Conservation (phyloP, 1,140 invertebrate species). For the Hycleus cichorii region DNA sequence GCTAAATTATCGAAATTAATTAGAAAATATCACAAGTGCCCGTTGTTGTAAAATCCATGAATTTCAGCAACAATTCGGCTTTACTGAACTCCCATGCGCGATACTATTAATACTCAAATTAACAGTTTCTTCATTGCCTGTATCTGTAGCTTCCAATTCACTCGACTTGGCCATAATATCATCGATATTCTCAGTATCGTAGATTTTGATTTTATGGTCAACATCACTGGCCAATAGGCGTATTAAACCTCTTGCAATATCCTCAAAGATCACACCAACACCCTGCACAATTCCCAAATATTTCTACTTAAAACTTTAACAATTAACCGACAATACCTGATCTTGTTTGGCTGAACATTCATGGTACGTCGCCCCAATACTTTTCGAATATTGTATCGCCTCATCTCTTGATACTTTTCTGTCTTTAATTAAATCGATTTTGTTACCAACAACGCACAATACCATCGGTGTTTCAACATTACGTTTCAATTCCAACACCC, state of each 20-base stretch:
- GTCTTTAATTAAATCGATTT: conserved; percentile 63
- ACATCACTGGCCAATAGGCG: conserved; percentile 44
- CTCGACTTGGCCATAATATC: conserved; percentile 41
- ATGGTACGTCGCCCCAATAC: conserved; percentile 76
- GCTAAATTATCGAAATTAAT: no score
- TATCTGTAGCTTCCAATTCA: conserved; percentile 46
- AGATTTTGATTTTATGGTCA: conserved; percentile 42
- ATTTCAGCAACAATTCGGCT: conserved; percentile 49
- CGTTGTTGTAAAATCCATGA: not conserved
- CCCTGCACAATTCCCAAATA: conserved; percentile 43
- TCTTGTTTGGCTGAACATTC: conserved; percentile 76
- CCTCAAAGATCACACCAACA: conserved; percentile 60
- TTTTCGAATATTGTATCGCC: conserved; percentile 65
- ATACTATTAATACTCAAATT: conserved; percentile 51
- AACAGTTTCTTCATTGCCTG: conserved; percentile 47
- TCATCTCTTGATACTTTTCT: conserved; percentile 51
- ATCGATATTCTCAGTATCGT: conserved; percentile 43
- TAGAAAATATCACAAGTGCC: no score
- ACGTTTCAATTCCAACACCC: conserved; percentile 71
- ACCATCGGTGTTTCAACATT: conserved; percentile 70
- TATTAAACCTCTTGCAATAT: conserved; percentile 53
- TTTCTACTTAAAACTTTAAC: not conserved
- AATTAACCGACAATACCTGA: conserved; percentile 45
- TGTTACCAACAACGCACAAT: conserved; percentile 77
- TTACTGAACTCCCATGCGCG: conserved; percentile 52